Base-by-base conservation (phyloP, 2,113 vertebrate species). In the human region DNA sequence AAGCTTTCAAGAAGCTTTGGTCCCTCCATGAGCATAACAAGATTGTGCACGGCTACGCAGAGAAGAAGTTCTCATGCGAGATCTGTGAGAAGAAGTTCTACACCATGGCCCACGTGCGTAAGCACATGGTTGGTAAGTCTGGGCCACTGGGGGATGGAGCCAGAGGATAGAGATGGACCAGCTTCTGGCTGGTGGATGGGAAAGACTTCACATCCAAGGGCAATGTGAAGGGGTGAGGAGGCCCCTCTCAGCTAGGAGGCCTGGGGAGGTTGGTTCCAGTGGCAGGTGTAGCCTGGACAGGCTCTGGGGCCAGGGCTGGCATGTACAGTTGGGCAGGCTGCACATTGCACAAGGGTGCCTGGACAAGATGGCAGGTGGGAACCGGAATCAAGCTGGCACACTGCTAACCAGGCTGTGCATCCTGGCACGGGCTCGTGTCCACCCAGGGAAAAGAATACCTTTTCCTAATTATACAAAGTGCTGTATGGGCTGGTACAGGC, bases 71-170 rank as follows among this genome's bases (percentile, higher is more conserved):
- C 98, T 99, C 99, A 16, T 99, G 99, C 0, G 99, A 99, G 98
- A 99, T 99, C 98, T 99, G 99, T 0, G 99, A 99, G 98, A 99
- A 99, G 99, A 99, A 99, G 98, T 99, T 99, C 98, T 99, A 99
- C 98, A 99, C 99, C 78, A 99, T 99, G 99, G 99, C 99, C 10
- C 99, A 99, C 0, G 99, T 99, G 98, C 99, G 99, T 97, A 99
- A 99, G 98, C 99, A 99, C 98, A 99, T 99, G 99, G 99, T 99
- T 52, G 99, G 99, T 99, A 98, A 99, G 99, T 99, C 96, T 0
- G 0, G 94, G 91, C 64, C 10, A 5, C 23, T 27, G 52, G 3
- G 38, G 27, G 6, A 2, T 23, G 1, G 45, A 6, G 75, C 43
- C 11, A 0, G 9, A 59, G 76, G 59, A 43, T 27, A 6, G 23